Evolutionary conservation across 92 coral and sea anemone genomes (phyloP).

Genomic region (Siderastrea siderea): DNA sequence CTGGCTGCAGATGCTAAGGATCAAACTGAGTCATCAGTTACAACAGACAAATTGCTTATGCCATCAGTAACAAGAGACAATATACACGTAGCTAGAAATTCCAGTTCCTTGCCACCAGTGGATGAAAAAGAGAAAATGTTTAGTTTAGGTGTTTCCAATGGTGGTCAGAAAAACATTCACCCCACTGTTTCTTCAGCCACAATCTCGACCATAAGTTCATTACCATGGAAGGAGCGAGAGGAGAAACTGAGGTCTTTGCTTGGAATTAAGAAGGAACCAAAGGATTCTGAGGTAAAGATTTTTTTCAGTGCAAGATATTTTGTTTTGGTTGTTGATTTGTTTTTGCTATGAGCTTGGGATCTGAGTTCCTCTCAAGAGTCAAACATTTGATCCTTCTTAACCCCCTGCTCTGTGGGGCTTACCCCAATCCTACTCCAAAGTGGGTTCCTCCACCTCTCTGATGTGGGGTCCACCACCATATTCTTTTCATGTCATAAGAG

Average conservation of each 20-base stretch:
- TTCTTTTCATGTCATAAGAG: too few species aligned
- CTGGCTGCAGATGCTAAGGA: not conserved
- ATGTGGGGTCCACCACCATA: too few species aligned
- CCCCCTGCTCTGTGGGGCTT: too few species aligned
- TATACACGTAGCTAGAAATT: not conserved
- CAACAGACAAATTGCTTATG: not conserved
- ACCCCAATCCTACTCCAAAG: too few species aligned
- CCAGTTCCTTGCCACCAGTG: not conserved
- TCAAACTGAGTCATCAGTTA: not conserved
- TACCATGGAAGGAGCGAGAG: constrained; percentile 40
- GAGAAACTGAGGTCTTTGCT: constrained; percentile 54
- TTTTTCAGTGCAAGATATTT: not conserved
- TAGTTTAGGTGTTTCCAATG: not conserved
- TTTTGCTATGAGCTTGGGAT: too few species aligned
- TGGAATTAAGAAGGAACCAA: constrained; percentile 66
- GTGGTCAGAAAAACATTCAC: not conserved
- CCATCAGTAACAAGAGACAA: not conserved
- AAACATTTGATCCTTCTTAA: too few species aligned
- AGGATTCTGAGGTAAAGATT: constrained; percentile 47
- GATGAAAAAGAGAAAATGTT: not conserved
- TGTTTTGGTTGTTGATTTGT: not conserved
- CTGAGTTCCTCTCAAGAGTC: too few species aligned
- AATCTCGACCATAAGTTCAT: not conserved
- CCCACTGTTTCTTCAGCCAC: not conserved
- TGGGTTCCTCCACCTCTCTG: too few species aligned